Evolutionary conservation across 2,888 invertebrate species (phyloP).

Genomic region (Thyatira batis): DNA sequence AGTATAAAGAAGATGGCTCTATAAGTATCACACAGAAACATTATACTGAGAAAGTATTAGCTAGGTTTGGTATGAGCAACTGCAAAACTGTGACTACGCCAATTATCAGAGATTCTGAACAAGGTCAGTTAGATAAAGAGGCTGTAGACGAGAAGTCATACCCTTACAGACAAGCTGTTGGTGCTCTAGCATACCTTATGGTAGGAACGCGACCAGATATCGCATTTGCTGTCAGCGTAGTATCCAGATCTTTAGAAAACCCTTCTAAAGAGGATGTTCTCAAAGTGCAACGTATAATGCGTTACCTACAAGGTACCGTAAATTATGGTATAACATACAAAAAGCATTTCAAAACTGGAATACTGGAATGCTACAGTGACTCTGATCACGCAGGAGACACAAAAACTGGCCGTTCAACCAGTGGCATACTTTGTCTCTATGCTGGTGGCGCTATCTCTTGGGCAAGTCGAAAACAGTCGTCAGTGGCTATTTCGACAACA

Average conservation of each 20-base stretch:
- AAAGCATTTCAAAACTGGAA: background rate
- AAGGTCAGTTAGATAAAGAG: background rate
- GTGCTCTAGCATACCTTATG: too few species aligned
- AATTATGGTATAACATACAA: conserved; percentile 5
- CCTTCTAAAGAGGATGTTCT: conserved; percentile 1
- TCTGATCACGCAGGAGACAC: conserved; percentile 9
- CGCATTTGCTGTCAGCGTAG: too few species aligned
- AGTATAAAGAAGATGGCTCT: background rate
- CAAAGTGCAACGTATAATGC: conserved; percentile 5
- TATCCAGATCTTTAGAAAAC: conserved; percentile 1
- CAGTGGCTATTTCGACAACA: too few species aligned
- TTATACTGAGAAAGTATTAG: conserved; percentile 2
- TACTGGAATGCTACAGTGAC: conserved; percentile 7
- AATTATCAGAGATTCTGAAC: background rate
- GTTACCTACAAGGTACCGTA: conserved; percentile 5
- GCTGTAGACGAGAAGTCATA: background rate
- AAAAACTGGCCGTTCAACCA: conserved; percentile 4
- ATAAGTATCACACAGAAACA: background rate
- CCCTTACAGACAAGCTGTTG: too few species aligned
- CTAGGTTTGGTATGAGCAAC: conserved; percentile 3
- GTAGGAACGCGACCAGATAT: too few species aligned
- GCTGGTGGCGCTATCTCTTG: too few species aligned
- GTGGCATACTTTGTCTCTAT: conserved; percentile 2
- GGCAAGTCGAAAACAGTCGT: too few species aligned
- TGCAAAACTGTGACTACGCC: conserved; percentile 3